Evolutionary conservation across 2,888 invertebrate genomes (phyloP).

Genomic region (Lingula anatina): DNA sequence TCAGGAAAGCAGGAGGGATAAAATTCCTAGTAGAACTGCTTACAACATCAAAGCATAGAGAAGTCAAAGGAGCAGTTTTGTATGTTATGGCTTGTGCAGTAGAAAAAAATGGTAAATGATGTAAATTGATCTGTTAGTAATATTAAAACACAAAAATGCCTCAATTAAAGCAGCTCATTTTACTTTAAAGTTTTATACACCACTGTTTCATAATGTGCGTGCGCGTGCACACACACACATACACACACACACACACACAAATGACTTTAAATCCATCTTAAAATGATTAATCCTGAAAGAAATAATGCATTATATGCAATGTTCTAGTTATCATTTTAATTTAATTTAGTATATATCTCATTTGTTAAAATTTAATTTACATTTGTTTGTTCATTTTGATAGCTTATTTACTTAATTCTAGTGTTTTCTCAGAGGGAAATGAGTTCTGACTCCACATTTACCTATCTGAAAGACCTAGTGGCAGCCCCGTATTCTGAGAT

Average conservation of each 20-base stretch:
- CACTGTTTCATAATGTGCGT: not conserved
- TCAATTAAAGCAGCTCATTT: too few relatives aligned
- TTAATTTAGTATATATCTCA: too few relatives aligned
- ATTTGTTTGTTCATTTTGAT: too few relatives aligned
- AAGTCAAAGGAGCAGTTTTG: slow-evolving; percentile 24
- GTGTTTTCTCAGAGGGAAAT: slow-evolving; percentile 29
- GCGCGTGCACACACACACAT: not conserved
- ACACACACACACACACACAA: not conserved
- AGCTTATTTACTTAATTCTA: slow-evolving; percentile 14
- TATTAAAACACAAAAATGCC: too few relatives aligned
- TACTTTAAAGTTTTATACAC: not conserved
- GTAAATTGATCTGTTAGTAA: too few relatives aligned
- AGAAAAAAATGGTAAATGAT: slow-evolving; percentile 31
- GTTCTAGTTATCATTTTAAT: too few relatives aligned
- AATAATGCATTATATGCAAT: too few relatives aligned
- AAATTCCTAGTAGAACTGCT: slow-evolving; percentile 21
- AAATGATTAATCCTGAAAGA: too few relatives aligned
- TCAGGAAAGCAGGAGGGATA: slow-evolving; percentile 24
- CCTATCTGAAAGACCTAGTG: slow-evolving; percentile 20
- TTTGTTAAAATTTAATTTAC: too few relatives aligned
- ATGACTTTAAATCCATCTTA: not conserved
- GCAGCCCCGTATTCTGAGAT: slow-evolving; percentile 6
- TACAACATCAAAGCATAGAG: slow-evolving; percentile 11
- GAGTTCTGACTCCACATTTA: slow-evolving; percentile 19
- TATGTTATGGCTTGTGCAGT: slow-evolving; percentile 34